These are phyloP conservation scores for Globodera rostochiensis DNA, from an alignment of 1,140 invertebrate species.

Conservation along the genomic window DNA sequence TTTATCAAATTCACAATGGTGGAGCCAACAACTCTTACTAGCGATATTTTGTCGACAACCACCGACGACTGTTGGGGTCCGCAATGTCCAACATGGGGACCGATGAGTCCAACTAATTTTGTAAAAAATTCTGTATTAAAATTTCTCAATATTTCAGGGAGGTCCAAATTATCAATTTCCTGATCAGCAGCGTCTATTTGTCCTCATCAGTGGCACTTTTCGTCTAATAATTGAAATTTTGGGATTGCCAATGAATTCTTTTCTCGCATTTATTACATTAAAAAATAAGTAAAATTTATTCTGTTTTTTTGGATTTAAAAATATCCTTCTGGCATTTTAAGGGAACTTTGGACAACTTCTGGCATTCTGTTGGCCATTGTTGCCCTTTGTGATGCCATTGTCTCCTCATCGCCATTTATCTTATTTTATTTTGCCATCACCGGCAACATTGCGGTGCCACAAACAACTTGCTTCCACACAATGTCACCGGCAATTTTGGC, in stretches of 20 bases:
- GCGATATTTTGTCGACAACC: background rate
- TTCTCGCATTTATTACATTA: background rate
- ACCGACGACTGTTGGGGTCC: conserved; percentile 1
- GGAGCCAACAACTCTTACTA: too few relatives aligned
- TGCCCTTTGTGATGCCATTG: conserved; percentile 4
- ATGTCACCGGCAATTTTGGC: conserved; percentile 6
- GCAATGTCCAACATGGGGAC: background rate
- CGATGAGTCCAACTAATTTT: conserved; percentile 5
- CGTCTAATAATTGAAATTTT: background rate
- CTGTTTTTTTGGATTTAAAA: background rate
- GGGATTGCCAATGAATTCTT: background rate
- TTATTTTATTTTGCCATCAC: background rate
- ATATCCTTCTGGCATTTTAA: background rate
- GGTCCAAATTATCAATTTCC: background rate
- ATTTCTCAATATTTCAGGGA: background rate
- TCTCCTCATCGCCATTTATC: background rate
- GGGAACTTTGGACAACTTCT: conserved; percentile 4
- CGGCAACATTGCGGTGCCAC: background rate
- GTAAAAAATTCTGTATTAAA: background rate
- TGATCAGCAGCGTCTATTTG: background rate
- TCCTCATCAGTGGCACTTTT: background rate
- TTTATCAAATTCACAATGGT: too few relatives aligned
- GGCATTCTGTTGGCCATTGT: background rate
- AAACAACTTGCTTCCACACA: background rate
- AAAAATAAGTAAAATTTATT: background rate